Evolutionary conservation across 1,140 invertebrate species (phyloP), one percentile per base, ranked within the genome.

Genomic region (Dreissena polymorpha): DNA sequence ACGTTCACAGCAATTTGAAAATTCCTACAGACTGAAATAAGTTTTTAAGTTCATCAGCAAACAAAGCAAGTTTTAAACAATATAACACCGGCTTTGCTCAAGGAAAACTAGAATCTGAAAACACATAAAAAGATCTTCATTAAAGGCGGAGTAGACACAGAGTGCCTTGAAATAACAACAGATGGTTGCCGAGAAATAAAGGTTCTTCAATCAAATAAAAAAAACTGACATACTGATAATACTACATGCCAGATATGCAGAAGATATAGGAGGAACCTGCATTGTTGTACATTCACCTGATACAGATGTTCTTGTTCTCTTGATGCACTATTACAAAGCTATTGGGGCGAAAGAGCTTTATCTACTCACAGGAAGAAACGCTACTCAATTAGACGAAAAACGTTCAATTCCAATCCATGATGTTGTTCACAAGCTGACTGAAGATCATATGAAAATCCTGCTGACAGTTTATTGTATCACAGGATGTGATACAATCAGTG

Each of bases 121-220:
- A 23, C 57, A 60, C 57, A 60, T 60, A 10, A 60, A 60, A 23
- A n/a, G 16, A 18, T 60, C 16, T 60, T 60, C 16, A 60, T 60
- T 23, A 60, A 60, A 5, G 57, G 57, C 21, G 57, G 57, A n/a
- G 21, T 6, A 60, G 21, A 23, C 57, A 60, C 57, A 60, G 16
- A 18, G 21, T 60, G 57, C 57, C 16, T 60, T 60, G 21, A n/a
- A n/a, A 23, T 60, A 3, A 60, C 57, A 6, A 60, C 57, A 60
- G 21, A 60, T 60, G 57, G 57, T 18, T 60, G 57, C 21, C 21
- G 57, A 18, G 21, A 67, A 89, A 91, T 39, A 85, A 86, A 18
- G 88, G 21, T 68, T 67, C 64, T 14, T 69, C n/a, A 53, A 23
- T 16, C 65, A 21, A 39, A 39, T 21, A 12, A 39, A 39, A 50